A percentile compares a stretch with the other conserved stretches of the same genome.
These are phyloP conservation scores for Oligia latruncula DNA, from an alignment of 2,888 invertebrate species.

Conservation along the genomic window DNA sequence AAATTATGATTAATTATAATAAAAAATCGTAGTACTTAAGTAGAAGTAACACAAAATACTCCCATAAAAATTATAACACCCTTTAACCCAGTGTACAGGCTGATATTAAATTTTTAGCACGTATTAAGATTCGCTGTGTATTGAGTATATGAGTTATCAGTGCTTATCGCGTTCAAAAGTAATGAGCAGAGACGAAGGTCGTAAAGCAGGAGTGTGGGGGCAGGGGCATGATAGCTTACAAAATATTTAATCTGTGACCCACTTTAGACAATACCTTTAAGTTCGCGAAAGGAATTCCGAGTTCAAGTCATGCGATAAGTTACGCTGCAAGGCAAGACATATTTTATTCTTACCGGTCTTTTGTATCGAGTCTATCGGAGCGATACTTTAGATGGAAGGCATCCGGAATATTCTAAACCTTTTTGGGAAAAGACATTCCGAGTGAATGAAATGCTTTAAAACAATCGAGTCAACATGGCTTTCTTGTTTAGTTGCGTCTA, in stretches of 20 bases:
- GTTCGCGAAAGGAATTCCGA: conserved; percentile 43
- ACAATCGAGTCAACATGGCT: background rate
- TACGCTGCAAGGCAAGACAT: conserved; percentile 37
- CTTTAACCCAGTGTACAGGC: background rate
- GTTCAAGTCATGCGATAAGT: conserved; percentile 37
- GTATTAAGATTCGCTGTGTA: conserved; percentile 38
- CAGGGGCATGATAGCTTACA: conserved; percentile 27
- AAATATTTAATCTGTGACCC: conserved; percentile 60
- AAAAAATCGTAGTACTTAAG: background rate
- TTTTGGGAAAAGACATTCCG: conserved; percentile 11
- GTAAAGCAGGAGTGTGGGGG: conserved; percentile 26
- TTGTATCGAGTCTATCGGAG: conserved; percentile 32
- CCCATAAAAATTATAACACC: background rate
- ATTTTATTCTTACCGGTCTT: conserved; percentile 50
- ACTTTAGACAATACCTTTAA: conserved; percentile 52
- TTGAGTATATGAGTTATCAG: conserved; percentile 47
- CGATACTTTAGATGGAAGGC: conserved; percentile 37
- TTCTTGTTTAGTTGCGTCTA: background rate
- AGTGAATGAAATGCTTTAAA: conserved; percentile 12
- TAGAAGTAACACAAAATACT: background rate
- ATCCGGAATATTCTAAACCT: conserved; percentile 36
- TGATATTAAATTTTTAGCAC: conserved; percentile 35
- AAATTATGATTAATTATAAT: background rate
- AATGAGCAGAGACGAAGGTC: conserved; percentile 38
- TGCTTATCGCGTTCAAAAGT: conserved; percentile 54